phyloP scores from a whole-genome alignment of 2,888 invertebrate species.

The Synergus gifuensis region DNA sequence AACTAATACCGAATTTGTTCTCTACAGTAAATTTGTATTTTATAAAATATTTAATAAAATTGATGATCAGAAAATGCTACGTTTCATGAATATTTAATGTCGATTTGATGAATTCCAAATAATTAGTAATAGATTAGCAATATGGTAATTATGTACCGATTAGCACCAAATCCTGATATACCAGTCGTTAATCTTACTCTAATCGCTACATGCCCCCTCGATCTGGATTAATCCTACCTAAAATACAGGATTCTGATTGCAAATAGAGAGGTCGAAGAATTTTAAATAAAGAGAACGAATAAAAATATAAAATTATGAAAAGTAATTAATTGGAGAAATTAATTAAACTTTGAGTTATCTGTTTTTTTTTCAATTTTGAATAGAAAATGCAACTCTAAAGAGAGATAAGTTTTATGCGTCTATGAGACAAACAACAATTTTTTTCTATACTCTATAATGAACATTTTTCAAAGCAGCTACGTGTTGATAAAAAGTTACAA shows the following conservation, averaged over 20 bases:
- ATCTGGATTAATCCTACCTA: neutral
- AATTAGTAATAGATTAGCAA: neutral
- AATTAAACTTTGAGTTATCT: too few species aligned
- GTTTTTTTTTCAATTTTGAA: neutral
- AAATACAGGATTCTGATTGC: neutral
- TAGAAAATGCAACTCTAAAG: neutral
- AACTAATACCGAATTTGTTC: too few species aligned
- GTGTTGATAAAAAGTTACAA: neutral
- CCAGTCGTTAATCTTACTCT: neutral
- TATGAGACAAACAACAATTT: neutral
- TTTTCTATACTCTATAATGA: neutral
- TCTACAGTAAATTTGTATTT: too few species aligned
- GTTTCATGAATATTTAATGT: neutral
- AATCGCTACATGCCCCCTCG: neutral
- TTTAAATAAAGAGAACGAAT: too few species aligned
- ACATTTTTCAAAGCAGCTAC: neutral
- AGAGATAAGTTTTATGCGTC: neutral
- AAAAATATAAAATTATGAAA: too few species aligned
- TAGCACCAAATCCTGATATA: neutral
- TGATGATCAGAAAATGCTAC: too few species aligned
- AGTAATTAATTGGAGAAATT: too few species aligned
- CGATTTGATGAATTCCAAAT: neutral
- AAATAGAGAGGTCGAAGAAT: neutral
- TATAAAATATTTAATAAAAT: too few species aligned
- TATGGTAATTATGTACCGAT: neutral